A percentile compares a stretch with the other conserved stretches of the same genome.
These are phyloP conservation scores for Helicoverpa assulta DNA, from an alignment of 2,888 invertebrate species.

Conservation along the genomic window DNA sequence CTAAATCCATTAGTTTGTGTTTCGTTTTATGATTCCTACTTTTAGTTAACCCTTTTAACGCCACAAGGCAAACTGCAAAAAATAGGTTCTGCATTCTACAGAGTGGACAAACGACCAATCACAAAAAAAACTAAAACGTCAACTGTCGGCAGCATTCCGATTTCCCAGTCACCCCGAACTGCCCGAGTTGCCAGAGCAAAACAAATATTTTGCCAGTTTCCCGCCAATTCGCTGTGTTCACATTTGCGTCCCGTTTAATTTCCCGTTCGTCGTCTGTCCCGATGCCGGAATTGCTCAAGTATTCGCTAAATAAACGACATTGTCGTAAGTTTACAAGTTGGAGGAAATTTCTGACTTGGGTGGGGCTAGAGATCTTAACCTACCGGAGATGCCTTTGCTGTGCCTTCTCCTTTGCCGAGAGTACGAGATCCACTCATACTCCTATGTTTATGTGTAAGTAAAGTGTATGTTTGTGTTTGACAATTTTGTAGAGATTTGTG, in stretches of 20 bases:
- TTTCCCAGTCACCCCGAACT: conserved; percentile 9
- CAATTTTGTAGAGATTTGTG: no score
- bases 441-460: no score
- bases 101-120: neutral
- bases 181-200: conserved; percentile 33
- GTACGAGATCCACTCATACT: no score
- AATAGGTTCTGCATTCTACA: no score
- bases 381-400: no score
- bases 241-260: conserved; percentile 53
- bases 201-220: conserved; percentile 45
- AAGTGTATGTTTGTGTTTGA: no score
- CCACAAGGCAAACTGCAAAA: no score
- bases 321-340: conserved; percentile 15
- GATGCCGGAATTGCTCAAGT: conserved; percentile 35
- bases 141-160: conserved; percentile 7
- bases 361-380: no score
- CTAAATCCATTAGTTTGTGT: no score
- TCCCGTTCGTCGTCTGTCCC: conserved; percentile 29
- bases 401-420: no score
- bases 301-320: conserved; percentile 28
- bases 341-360: conserved; percentile 3
- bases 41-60: no score
- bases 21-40: no score
- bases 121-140: neutral
- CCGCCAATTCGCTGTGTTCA: conserved; percentile 33